Conservation (phyloP, 1,140 invertebrate species). For the Halesus radiatus region DNA sequence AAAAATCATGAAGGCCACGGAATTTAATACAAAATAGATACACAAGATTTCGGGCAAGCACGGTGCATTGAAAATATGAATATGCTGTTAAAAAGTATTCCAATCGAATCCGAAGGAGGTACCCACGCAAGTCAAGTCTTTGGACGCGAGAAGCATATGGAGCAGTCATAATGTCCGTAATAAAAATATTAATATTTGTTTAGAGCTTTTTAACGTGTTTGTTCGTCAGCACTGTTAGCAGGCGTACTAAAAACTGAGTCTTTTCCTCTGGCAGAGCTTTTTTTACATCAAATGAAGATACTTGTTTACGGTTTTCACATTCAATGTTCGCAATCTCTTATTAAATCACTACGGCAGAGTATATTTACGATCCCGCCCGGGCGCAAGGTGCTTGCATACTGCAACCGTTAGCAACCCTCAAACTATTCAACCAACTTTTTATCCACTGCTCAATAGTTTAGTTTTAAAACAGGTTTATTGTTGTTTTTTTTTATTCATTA, state of each 20-base stretch:
- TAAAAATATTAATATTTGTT: conserved; percentile 24
- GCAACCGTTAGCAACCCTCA: not conserved
- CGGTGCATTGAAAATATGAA: no score
- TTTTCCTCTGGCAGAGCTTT: conserved; percentile 22
- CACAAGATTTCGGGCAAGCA: no score
- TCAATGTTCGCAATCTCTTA: conserved; percentile 9
- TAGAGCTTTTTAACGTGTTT: not conserved
- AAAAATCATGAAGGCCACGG: no score
- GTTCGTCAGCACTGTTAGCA: not conserved
- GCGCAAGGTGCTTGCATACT: conserved; percentile 10
- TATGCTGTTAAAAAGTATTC: no score
- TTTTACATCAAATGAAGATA: conserved; percentile 35
- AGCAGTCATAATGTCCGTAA: not conserved
- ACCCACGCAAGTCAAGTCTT: not conserved
- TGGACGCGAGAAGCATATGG: not conserved
- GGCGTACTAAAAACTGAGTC: not conserved
- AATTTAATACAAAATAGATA: no score
- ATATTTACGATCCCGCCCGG: not conserved
- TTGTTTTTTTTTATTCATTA: no score
- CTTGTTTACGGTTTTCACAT: conserved; percentile 26
- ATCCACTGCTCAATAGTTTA: no score
- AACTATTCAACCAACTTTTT: not conserved
- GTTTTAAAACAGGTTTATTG: no score
- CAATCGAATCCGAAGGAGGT: not conserved
- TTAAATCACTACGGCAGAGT: not conserved